Evolutionary conservation across 2,797 vertebrate genomes (phyloP), one percentile per base, ranked within the genome.

Genomic region (Heteromormyrus szaboi): DNA sequence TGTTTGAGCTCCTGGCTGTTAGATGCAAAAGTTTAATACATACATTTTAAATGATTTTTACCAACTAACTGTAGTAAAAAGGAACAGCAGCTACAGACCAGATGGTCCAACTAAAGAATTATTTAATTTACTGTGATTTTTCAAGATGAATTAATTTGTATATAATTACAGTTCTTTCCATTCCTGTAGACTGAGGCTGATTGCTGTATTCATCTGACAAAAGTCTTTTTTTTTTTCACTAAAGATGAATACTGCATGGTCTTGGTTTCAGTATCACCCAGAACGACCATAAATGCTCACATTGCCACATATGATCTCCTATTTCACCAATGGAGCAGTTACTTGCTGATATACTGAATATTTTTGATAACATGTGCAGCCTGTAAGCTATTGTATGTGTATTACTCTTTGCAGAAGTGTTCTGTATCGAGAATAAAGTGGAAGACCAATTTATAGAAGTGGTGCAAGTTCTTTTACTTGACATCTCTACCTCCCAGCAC

Each of bases 81-180:
- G 59, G 51, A 90, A 53, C 51, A 3, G 44, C 0, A 65, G 89
- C 86, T 17, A 85, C 33, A 41, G 25, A 88, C 90, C 87, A 89
- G 88, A 90, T 37, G 88, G 87, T 91, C 85, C 85, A 88, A 29
- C 87, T 89, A 9, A 87, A 90, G 84, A 90, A 89, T 59, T 87
- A 89, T 91, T 89, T 87, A 83, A 90, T 87, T 46, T 1, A 37
- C 76, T 48, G 22, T 90, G 90, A 91, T 88, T 91, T 89, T 90
- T 87, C 6, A 48, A 91, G 91, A 90, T 90, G 88, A 91, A 94
- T 93, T 91, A 90, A 93, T 92, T 90, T 89, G 88, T 86, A 88
- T 85, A 79, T 92, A 92, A 93, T 92, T 88, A 91, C 89, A 91
- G 92, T 89, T 88, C 90, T 90, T 88, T 91, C 68, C 2, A 87